These are phyloP conservation scores for Oryzias celebensis DNA, from an alignment of 2,113 vertebrate genomes.

Conservation along the genomic window DNA sequence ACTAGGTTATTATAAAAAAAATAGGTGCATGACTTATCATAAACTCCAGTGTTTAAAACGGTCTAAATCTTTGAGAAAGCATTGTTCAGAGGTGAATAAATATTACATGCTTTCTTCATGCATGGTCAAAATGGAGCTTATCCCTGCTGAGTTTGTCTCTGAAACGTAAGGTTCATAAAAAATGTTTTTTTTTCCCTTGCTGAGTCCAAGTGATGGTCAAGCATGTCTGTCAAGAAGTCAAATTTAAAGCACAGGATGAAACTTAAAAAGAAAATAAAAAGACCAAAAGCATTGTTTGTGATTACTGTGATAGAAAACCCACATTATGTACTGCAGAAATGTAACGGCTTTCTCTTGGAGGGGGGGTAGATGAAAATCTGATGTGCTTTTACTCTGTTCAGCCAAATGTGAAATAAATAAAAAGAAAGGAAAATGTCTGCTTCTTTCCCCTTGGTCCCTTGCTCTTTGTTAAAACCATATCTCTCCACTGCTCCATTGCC, in stretches of 20 bases:
- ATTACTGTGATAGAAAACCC: conserved; percentile 49
- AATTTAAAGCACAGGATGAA: neutral
- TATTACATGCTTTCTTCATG: conserved; percentile 17
- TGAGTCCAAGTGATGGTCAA: neutral
- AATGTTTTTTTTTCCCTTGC: too few relatives aligned
- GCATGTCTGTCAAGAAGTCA: conserved; percentile 8
- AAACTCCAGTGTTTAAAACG: conserved; percentile 28
- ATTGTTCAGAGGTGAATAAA: conserved; percentile 13
- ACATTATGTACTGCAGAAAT: conserved; percentile 53
- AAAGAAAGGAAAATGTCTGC: conserved; percentile 78
- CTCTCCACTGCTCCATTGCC: conserved; percentile 81
- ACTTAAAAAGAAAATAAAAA: conserved; percentile 2
- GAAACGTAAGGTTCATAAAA: neutral
- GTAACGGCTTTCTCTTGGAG: conserved; percentile 69
- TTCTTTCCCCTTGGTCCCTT: conserved; percentile 78
- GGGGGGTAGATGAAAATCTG: conserved; percentile 70
- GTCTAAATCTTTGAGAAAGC: conserved; percentile 26
- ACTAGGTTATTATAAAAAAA: conserved; percentile 33
- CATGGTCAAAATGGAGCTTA: conserved; percentile 14
- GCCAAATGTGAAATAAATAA: conserved; percentile 81
- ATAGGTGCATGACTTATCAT: conserved; percentile 21
- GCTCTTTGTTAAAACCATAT: conserved; percentile 86
- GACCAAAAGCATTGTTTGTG: conserved; percentile 49
- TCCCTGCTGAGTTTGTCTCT: conserved; percentile 10
- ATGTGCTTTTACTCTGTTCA: conserved; percentile 68